Evolutionary conservation across 2,888 invertebrate species (phyloP), one percentile per base, ranked within the genome.

Genomic region (Subacronicta megacephala): DNA sequence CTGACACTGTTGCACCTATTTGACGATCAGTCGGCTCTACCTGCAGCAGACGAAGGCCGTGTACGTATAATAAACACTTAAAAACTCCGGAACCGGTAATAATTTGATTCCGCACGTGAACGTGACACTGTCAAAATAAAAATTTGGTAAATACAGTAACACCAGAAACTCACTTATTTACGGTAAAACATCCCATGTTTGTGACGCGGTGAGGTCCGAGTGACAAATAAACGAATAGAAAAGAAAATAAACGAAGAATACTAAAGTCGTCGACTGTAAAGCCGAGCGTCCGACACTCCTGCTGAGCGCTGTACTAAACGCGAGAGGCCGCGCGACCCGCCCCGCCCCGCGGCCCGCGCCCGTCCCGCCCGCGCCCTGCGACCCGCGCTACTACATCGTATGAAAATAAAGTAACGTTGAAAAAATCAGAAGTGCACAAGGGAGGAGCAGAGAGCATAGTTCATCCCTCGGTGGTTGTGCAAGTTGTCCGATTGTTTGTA

Each of bases 171-270:
- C 85, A 88, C 87, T 89, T 81, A 84, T 82, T 75, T 72, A 79
- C 79, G 72, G 73, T 75, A 80, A 73, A 83, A 87, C 87, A 88
- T 90, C 82, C 84, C 86, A 84, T 89, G 81, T 86, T 84, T 83
- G 75, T 80, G 78, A 73, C 80, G 80, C 80, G 78, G 82, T 78
- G 79, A 81, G 85, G 87, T 87, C 83, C 84, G 85, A 87, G 84
- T 87, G 86, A 87, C 84, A 92, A 94, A 94, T 91, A 94, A 94
- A 94, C 88, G 92, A 93, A 94, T 92, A 93, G 89, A 93, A 94
- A 93, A 93, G 92, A 94, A 94, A 94, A 93, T 92, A 94, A 94
- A 93, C 90, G 93, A 94, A 93, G 90, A 93, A 94, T 90, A 92
- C 88, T 87, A 92, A 94, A 91, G 87, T 90, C 85, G 92, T 88